Base-by-base conservation (phyloP, 1,140 invertebrate species). In the Heliconius eleuchia region DNA sequence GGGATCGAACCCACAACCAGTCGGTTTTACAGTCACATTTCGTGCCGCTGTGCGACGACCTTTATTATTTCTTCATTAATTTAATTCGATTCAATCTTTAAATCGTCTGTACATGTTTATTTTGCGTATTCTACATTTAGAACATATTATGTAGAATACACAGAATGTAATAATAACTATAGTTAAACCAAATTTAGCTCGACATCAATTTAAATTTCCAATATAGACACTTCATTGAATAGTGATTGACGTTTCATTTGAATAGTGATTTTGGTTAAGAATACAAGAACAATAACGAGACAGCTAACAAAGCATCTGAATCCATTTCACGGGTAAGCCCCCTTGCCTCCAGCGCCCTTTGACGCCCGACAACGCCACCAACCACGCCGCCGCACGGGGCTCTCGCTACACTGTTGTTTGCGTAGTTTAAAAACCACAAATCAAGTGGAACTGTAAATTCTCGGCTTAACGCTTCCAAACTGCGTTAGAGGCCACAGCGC, bases 391-490 rank as follows among this genome's bases (percentile, higher is more conserved):
- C 39, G 52, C 37, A 55, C 9, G 7, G 18, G 6, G 76, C 19
- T 57, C 34, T 74, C 39, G 73, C n/a, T 74, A 60, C 11, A 50
- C 75, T 77, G 46, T 57, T 77, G 76, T 80, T 80, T 71, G 76
- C 46, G 76, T 23, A 77, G 79, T 81, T 84, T 77, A 82, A 83
- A 84, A 85, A 79, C 86, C 84, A 83, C 85, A 88, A 86, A 87
- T 88, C 82, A 86, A 85, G 83, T 77, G 74, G 60, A 83, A 80
- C 75, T 84, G 76, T 42, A 66, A 70, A 71, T 81, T 79, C 80
- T 74, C 77, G 76, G 76, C 82, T 86, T 85, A 85, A 80, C 74
- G 81, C 76, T 80, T 73, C 57, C 79, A 72, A 81, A 84, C 76
- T 80, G 83, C 78, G 75, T 82, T 83, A 82, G 77, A 82, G 77